A percentile compares a stretch with the other conserved stretches of the same genome.
Conservation (phyloP, 2,888 invertebrate species). For the Rhagophthalmus giganteus region DNA sequence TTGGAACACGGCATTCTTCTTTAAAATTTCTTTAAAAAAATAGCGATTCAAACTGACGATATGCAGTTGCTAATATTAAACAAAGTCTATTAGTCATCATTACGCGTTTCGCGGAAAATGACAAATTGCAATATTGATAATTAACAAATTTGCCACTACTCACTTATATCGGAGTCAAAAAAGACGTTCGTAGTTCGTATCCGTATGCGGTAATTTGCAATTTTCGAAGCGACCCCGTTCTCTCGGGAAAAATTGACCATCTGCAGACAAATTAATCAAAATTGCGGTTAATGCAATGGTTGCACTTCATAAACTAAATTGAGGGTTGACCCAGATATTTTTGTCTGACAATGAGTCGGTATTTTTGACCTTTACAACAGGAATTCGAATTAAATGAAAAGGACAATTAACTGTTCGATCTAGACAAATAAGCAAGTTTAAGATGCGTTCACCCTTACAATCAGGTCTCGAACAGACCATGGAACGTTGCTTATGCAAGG, state of each 20-base stretch:
- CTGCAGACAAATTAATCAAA: constrained; percentile 18
- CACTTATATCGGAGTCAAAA: too few species aligned
- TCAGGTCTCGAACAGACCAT: constrained; percentile 21
- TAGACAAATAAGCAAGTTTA: constrained; percentile 23
- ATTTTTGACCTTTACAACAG: constrained; percentile 13
- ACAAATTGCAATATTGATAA: constrained; percentile 11
- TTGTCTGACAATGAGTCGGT: background rate
- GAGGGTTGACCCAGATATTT: constrained; percentile 16
- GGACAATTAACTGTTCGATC: constrained; percentile 19
- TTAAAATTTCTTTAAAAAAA: too few species aligned
- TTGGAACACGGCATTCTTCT: too few species aligned
- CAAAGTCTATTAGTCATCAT: background rate
- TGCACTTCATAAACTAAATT: constrained; percentile 14
- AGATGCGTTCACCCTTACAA: constrained; percentile 23
- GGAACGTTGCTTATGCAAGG: constrained; percentile 23
- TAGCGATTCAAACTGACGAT: too few species aligned
- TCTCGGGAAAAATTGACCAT: constrained; percentile 12
- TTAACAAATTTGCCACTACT: background rate
- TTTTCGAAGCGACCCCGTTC: constrained; percentile 11
- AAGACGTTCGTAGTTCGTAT: too few species aligned
- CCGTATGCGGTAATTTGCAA: background rate
- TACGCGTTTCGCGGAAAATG: constrained; percentile 4
- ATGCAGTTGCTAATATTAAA: too few species aligned
- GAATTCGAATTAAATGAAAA: constrained; percentile 10
- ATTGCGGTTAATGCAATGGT: constrained; percentile 18